Evolutionary conservation across 2,113 vertebrate species (phyloP), one percentile per base, ranked within the genome.

Genomic region (Seriola quinqueradiata): DNA sequence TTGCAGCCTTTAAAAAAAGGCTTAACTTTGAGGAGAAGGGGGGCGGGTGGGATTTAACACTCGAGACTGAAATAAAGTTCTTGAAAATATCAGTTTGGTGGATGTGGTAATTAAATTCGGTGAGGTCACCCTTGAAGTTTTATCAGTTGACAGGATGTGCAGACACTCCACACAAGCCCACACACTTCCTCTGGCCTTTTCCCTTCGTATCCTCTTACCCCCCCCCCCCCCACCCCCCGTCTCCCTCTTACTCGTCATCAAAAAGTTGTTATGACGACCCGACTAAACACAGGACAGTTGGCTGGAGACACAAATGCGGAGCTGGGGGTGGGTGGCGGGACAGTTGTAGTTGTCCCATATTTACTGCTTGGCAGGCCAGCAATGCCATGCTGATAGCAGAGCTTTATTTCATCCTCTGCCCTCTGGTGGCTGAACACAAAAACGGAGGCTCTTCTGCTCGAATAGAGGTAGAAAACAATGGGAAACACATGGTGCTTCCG

Each of bases 181-280:
- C 79, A 21, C 59, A 77, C 91, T 91, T 91, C 86, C 87, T 82
- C 25, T 68, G 75, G 58, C 90, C 84, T 78, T 75, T 14, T 57
- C 52, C n/a, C 38, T 25, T 44, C 13, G 0, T 69, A 44, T 85
- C 85, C 64, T 79, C 81, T 88, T 75, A 61, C 79, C 14, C 10
- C 23, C 0, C 14, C 0, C 23, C 68, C 1, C 0, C 23, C 23
- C 68, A 1, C 0, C 23, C 46, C 12, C 6, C 28, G 28, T 13
- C 42, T 8, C 17, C 19, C 21, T 8, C 74, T 0, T n/a, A 71
- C 68, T 21, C 21, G 12, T 73, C 69, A 70, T 86, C 59, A 80
- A 21, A 66, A 71, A 74, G 89, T 89, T 92, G 89, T 75, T 84
- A 82, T 92, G 89, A 83, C 85, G n/a, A 91, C 87, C 74, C 0